Conservation (phyloP, 2,797 vertebrate species). For the Pseudomugil tenellus region DNA sequence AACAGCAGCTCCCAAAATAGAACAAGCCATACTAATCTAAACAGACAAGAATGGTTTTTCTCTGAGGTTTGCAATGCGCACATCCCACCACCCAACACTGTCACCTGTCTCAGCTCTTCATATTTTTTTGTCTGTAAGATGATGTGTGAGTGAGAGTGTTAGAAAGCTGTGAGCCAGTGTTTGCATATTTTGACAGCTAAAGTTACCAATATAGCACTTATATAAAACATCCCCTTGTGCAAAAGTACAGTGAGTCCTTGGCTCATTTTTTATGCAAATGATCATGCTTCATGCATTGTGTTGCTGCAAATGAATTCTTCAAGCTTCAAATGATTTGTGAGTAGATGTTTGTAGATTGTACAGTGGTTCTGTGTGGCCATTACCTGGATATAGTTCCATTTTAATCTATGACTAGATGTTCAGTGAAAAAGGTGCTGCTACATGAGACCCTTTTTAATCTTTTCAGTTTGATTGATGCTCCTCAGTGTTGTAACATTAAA, state of each 20-base stretch:
- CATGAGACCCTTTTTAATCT: constrained; percentile 45
- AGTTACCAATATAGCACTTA: constrained; percentile 41
- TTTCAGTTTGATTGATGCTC: constrained; percentile 36
- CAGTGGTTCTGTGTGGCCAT: constrained; percentile 38
- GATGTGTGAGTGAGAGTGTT: background rate
- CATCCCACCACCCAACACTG: constrained; percentile 26
- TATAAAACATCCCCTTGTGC: constrained; percentile 48
- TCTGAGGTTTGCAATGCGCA: constrained; percentile 47
- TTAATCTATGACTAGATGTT: constrained; percentile 17
- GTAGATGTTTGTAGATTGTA: constrained; percentile 46
- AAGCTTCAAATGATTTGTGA: constrained; percentile 10
- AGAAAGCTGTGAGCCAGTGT: constrained; percentile 24
- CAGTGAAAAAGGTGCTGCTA: constrained; percentile 13
- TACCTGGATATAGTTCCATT: constrained; percentile 38
- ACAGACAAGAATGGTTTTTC: constrained; percentile 48
- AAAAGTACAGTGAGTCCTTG: constrained; percentile 20
- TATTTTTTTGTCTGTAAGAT: constrained; percentile 9
- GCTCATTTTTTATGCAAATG: constrained; percentile 13
- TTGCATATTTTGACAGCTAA: constrained; percentile 38
- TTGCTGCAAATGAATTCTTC: constrained; percentile 37
- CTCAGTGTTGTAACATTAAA: constrained; percentile 24
- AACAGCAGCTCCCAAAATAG: constrained; percentile 62
- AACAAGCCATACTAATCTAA: constrained; percentile 50
- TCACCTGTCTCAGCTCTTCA: constrained; percentile 45
- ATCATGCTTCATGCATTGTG: constrained; percentile 14